Conservation (phyloP, 2,888 invertebrate genomes). For the Pachydiplax longipennis region DNA sequence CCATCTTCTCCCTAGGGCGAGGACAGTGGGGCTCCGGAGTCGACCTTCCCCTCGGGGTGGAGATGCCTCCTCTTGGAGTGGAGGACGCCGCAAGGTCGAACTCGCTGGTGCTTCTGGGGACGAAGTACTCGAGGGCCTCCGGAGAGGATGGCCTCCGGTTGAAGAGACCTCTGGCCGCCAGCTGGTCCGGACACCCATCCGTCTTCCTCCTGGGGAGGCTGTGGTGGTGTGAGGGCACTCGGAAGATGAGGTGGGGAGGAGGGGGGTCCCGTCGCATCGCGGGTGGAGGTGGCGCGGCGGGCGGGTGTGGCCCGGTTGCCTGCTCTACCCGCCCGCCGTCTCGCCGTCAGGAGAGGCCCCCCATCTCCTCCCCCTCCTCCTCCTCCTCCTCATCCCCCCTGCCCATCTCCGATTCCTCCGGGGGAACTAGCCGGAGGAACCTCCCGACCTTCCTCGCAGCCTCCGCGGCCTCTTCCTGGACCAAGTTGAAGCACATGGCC, state of each 20-base stretch:
- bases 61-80: slow-evolving; percentile 21
- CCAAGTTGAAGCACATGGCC: slow-evolving; percentile 86
- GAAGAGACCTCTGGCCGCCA: slow-evolving; percentile 55
- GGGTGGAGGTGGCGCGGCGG: slow-evolving; percentile 50
- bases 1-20: slow-evolving; percentile 76
- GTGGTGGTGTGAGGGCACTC: slow-evolving; percentile 60
- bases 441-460: slow-evolving; percentile 64
- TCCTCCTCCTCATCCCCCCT: slow-evolving; percentile 48
- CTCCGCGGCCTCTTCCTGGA: slow-evolving; percentile 77
- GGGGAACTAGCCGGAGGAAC: slow-evolving; percentile 56
- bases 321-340: slow-evolving; percentile 32
- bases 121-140: slow-evolving; percentile 79
- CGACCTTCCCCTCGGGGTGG: slow-evolving; percentile 52
- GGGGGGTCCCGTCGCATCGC: slow-evolving; percentile 48
- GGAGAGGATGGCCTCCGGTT: slow-evolving; percentile 54
- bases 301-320: slow-evolving; percentile 48
- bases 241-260: slow-evolving; percentile 56
- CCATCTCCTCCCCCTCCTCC: slow-evolving; percentile 60
- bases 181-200: slow-evolving; percentile 58
- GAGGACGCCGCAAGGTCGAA: slow-evolving; percentile 71
- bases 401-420: slow-evolving; percentile 26
- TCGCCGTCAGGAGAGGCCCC: slow-evolving; percentile 54
- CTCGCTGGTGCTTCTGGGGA: slow-evolving; percentile 83
- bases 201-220: slow-evolving; percentile 63
- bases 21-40: slow-evolving; percentile 56